Conservation (phyloP, 2,797 vertebrate genomes). For the Trachops cirrhosus region DNA sequence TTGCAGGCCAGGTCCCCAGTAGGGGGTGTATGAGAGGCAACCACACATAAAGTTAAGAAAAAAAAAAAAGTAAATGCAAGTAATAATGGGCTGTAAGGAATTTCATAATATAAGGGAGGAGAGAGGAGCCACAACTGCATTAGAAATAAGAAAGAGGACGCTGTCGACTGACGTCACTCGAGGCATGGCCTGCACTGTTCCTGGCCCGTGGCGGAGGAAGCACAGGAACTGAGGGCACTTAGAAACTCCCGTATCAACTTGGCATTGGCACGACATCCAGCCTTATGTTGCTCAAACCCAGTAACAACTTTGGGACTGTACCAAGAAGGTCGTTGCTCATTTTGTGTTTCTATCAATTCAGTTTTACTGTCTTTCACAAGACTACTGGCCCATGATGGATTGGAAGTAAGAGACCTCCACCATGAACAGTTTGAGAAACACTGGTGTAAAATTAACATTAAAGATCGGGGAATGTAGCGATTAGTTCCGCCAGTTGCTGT, state of each 20-base stretch:
- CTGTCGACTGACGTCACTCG: too few relatives aligned
- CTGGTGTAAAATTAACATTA: background rate
- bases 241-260: background rate
- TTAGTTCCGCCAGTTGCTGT: background rate
- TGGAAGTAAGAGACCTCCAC: background rate
- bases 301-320: background rate
- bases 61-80: background rate
- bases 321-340: background rate
- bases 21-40: too few relatives aligned
- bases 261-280: background rate
- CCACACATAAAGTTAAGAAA: too few relatives aligned
- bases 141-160: background rate
- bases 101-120: background rate
- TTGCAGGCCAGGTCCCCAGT: too few relatives aligned
- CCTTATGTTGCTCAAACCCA: background rate
- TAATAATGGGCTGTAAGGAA: background rate
- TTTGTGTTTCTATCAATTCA: background rate
- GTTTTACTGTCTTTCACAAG: background rate
- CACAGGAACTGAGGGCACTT: background rate
- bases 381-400: background rate
- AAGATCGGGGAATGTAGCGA: background rate
- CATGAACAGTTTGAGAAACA: background rate
- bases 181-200: too few relatives aligned
- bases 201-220: background rate
- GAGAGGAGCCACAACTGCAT: background rate